Base-by-base conservation (phyloP, 2,113 vertebrate genomes). In the Furnarius figulus region DNA sequence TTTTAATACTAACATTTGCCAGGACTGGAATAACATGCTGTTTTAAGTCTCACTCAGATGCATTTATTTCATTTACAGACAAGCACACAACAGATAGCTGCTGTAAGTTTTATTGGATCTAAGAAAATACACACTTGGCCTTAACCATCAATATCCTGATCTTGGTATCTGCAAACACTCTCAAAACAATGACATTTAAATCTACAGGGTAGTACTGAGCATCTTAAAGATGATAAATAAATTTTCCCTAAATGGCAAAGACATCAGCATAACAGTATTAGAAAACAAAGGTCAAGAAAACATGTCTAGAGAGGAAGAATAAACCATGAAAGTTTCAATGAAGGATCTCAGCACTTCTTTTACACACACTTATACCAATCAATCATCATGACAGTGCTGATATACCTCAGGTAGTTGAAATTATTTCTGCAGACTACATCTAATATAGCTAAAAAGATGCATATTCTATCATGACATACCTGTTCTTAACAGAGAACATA, bases 21-120 rank as follows among this genome's bases (percentile, higher is more conserved):
- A 94, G 16, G 44, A 39, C 58, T 52, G 37, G 19, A 85, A 15
- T 50, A 73, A 59, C 31, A 40, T 3, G 0, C 22, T 44, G 7
- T 1, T 84, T 81, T 25, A 55, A 30, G 40, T 33, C 17, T 53
- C 46, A 79, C 24, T 80, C 59, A 77, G 44, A 23, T 39, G 8
- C 28, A 20, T 53, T 61, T 61, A 79, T n/a, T 83, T 84, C 25
- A 61, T 42, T 33, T 42, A 23, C 37, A 68, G 61, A 78, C 39
- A 84, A 93, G 47, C 3, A 71, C 10, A 46, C 2, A 58, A 15
- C 23, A 50, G 22, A 23, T 33, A 80, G 17, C 9, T 89, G 24
- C 20, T 0, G 0, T 30, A 83, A 66, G 13, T 46, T 37, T 84
- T 73, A 62, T 0, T 16, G 8, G 7, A 79, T n/a, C 44, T 65